These are phyloP conservation scores for Dysmachus trigonus DNA, from an alignment of 2,888 invertebrate genomes.

Conservation along the genomic window DNA sequence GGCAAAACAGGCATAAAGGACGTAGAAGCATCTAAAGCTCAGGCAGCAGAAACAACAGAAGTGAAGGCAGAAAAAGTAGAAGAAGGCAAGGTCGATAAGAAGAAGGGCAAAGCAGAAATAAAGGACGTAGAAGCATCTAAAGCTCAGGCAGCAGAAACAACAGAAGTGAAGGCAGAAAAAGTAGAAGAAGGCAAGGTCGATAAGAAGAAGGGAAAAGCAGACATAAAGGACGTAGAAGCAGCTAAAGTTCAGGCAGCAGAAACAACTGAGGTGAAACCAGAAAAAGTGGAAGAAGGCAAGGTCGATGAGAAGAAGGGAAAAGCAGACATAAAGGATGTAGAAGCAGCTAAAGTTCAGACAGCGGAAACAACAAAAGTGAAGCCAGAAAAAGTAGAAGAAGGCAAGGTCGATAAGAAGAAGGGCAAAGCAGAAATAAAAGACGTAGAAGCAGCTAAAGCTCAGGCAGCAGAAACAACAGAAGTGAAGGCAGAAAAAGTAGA, in stretches of 20 bases:
- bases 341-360: not conserved
- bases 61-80: not conserved
- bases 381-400: not conserved
- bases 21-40: slow-evolving; percentile 4
- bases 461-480: slow-evolving; percentile 30
- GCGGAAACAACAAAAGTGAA: not conserved
- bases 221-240: not conserved
- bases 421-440: not conserved
- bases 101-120: not conserved
- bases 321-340: slow-evolving; percentile 10
- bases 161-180: not conserved
- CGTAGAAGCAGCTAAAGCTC: not conserved
- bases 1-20: not conserved
- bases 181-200: not conserved
- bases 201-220: not conserved
- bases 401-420: not conserved
- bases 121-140: slow-evolving; percentile 32
- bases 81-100: slow-evolving; percentile 13
- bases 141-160: not conserved
- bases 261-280: not conserved
- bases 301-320: slow-evolving; percentile 49
- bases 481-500: slow-evolving; percentile 49
- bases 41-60: slow-evolving; percentile 44
- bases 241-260: not conserved
- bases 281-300: not conserved